Percentiles rank a stretch among this genome's conserved stretches.
Evolutionary conservation across 2,888 invertebrate species (phyloP).

Genomic region (Hesperia comma): DNA sequence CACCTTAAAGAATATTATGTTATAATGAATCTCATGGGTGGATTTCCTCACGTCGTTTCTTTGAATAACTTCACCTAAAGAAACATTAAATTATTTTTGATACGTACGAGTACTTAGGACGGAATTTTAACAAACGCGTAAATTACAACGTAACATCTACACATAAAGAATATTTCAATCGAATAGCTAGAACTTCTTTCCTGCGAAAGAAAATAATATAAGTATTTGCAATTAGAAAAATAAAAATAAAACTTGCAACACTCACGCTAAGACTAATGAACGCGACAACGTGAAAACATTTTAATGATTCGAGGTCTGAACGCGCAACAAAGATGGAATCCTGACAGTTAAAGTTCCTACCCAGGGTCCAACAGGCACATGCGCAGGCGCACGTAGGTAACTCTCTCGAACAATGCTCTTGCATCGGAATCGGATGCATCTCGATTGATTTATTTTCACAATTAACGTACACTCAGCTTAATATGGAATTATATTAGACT

Average conservation of each 20-base stretch:
- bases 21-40: no score
- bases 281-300: neutral
- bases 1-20: no score
- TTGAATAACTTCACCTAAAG: no score
- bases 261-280: neutral
- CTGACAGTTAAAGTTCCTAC: conserved; percentile 4
- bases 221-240: neutral
- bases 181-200: no score
- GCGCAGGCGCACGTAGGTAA: neutral
- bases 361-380: conserved; percentile 1
- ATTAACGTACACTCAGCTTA: conserved; percentile 41
- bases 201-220: no score
- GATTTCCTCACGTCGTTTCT: no score
- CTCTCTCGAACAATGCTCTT: neutral
- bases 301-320: neutral
- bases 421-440: neutral
- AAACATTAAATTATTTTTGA: no score
- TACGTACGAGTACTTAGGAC: no score
- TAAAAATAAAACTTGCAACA: neutral
- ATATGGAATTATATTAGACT: conserved; percentile 41
- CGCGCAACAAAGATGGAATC: neutral
- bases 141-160: no score
- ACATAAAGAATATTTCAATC: neutral
- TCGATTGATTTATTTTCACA: conserved; percentile 45
- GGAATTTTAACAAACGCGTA: no score